Conservation (phyloP, 1,140 invertebrate genomes). For the Cotesia typhae region DNA sequence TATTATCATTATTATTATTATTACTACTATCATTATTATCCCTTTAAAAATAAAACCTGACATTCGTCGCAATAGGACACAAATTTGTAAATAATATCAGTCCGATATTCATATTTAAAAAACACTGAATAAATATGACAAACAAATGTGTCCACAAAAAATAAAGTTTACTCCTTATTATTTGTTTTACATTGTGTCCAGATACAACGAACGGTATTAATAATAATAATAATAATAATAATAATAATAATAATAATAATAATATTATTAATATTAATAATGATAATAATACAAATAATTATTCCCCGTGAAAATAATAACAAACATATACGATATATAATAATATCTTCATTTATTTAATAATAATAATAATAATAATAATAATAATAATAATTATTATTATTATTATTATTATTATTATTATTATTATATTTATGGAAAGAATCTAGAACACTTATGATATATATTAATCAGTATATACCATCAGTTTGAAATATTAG, state of each 20-base stretch:
- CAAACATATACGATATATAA: slow-evolving; percentile 45
- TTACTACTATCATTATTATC: slow-evolving; percentile 26
- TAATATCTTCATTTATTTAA: slow-evolving; percentile 43
- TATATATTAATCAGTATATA: too few relatives aligned
- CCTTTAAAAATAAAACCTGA: slow-evolving; percentile 41
- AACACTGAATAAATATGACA: slow-evolving; percentile 12
- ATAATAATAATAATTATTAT: too few relatives aligned
- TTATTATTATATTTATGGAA: slow-evolving; percentile 18
- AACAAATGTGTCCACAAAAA: slow-evolving; percentile 38
- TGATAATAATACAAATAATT: slow-evolving; percentile 22
- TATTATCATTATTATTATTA: not conserved
- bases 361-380: slow-evolving; percentile 39
- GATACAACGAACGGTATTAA: slow-evolving; percentile 33
- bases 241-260: too few relatives aligned
- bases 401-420: too few relatives aligned
- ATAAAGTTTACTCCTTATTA: slow-evolving; percentile 42
- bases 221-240: slow-evolving; percentile 13
- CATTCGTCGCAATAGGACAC: slow-evolving; percentile 48
- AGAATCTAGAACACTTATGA: slow-evolving; percentile 53
- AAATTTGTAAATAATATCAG: slow-evolving; percentile 32
- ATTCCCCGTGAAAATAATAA: slow-evolving; percentile 52
- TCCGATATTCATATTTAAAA: slow-evolving; percentile 23
- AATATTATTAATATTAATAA: not conserved
- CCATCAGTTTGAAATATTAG: slow-evolving; percentile 54
- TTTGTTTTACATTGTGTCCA: slow-evolving; percentile 40